Base-by-base conservation (phyloP, 2,113 vertebrate genomes). In the Sinocyclocheilus anophthalmus region DNA sequence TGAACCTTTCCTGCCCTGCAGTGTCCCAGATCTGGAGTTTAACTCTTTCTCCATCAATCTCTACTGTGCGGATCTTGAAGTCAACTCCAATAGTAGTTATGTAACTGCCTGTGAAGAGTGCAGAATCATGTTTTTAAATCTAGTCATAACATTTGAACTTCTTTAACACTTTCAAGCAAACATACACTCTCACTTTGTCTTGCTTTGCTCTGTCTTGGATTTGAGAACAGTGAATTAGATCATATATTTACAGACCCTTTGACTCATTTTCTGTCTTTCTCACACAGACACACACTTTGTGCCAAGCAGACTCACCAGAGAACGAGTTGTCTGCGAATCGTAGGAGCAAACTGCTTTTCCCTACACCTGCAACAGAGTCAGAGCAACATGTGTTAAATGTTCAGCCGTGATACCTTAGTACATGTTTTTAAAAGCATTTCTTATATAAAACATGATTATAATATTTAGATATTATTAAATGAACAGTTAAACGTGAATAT, bases 1-100 rank as follows among this genome's bases (percentile, higher is more conserved):
- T 85, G 90, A 96, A 96, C 9, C 96, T 83, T 90, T 96, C 96
- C 91, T 96, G 95, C 0, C 96, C 96, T 0, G 96, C 96, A 0
- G 96, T 96, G 93, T 96, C 96, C 96, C 95, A 96, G 92, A 96
- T 96, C 91, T 96, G 96, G 48, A 96, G 93, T 85, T 96, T 96
- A 37, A 96, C 95, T 24, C 95, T 92, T 90, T 96, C 95, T 1
- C 95, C 96, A 0, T 95, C 93, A 0, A 96, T 94, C 57, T 96
- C 95, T 13, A 96, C 93, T 0, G 96, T 96, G 4, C 96, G 93
- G 79, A 96, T 96, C 90, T 96, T 96, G 50, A 96, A 96, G 91
- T 96, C 96, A 0, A 96, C 96, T 0, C 96, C 96, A 76, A 96
- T 96, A 59, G 96, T 96, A 50, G 96, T 96, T 93, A 96, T 96